phyloP scores from a whole-genome alignment of 1,140 invertebrate genomes.

The Zeugodacus cucurbitae region DNA sequence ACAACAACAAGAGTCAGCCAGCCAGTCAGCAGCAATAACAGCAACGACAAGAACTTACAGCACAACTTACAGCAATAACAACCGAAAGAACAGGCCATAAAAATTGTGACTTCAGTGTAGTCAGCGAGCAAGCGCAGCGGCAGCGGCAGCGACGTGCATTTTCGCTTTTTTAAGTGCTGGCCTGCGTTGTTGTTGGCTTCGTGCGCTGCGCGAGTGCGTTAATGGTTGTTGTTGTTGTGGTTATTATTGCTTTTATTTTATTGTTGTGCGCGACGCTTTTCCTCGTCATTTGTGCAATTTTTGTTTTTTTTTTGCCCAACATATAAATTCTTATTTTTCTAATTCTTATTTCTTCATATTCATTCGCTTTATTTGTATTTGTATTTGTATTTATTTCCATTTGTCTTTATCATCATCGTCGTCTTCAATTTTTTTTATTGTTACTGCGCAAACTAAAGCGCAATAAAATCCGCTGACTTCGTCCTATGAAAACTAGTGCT shows the following conservation, averaged over 20 bases:
- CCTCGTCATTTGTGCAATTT: not conserved
- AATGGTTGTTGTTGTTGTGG: not conserved
- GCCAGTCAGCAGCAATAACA: conserved; percentile 39
- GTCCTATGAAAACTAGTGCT: not conserved
- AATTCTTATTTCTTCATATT: conserved; percentile 31
- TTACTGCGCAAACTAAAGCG: not conserved
- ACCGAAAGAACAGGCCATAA: conserved; percentile 42
- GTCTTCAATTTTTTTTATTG: conserved; percentile 15
- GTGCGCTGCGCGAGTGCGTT: not conserved
- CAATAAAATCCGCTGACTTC: not conserved
- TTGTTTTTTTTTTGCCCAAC: not conserved
- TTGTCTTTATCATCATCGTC: not conserved
- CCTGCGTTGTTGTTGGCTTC: not conserved
- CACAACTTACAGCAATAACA: conserved; percentile 43
- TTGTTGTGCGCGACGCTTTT: not conserved
- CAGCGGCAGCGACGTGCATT: not conserved
- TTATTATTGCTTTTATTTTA: conserved; percentile 1
- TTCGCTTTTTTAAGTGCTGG: conserved; percentile 19
- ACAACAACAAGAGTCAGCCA: not conserved
- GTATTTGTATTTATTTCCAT: not conserved
- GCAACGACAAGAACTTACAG: conserved; percentile 40
- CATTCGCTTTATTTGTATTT: not conserved
- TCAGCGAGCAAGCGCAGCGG: not conserved
- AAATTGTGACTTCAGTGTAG: conserved; percentile 40
- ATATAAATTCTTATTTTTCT: conserved; percentile 22